These are phyloP conservation scores for Pristionchus japonicus DNA, from an alignment of 2,888 invertebrate genomes.

Conservation along the genomic window DNA sequence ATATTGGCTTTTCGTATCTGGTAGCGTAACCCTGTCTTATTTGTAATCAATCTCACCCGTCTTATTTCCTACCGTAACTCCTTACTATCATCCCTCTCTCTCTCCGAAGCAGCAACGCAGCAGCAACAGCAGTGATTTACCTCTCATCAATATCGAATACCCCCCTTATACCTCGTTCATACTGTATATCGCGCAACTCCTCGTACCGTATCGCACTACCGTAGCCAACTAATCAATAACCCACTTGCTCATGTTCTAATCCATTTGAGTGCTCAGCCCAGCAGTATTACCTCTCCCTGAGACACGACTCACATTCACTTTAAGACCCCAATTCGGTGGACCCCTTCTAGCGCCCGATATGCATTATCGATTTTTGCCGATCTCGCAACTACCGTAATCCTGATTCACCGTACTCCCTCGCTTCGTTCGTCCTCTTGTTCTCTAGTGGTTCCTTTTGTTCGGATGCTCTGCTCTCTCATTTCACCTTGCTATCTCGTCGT, in stretches of 20 bases:
- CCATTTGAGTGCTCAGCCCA: neutral
- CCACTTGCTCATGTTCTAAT: neutral
- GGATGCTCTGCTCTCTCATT: neutral
- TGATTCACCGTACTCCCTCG: neutral
- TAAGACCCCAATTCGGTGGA: neutral
- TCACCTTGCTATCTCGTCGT: neutral
- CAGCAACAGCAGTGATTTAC: neutral
- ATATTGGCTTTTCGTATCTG: too few species aligned
- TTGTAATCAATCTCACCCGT: neutral
- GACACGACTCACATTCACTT: neutral
- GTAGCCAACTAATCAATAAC: neutral
- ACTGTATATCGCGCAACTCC: slow-evolving; percentile 8
- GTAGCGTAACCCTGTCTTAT: neutral
- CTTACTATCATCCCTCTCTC: neutral
- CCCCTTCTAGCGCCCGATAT: neutral
- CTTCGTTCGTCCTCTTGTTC: slow-evolving; percentile 19
- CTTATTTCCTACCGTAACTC: neutral
- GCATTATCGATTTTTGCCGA: neutral
- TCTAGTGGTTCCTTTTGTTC: slow-evolving; percentile 27
- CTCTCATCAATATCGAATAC: neutral
- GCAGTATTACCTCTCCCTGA: neutral
- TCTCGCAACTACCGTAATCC: slow-evolving; percentile 20
- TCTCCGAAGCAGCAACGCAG: neutral
- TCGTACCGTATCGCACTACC: slow-evolving; percentile 2
- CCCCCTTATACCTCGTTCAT: neutral